phyloP scores from a whole-genome alignment of 2,888 invertebrate genomes.

The Gastrophysa polygoni region DNA sequence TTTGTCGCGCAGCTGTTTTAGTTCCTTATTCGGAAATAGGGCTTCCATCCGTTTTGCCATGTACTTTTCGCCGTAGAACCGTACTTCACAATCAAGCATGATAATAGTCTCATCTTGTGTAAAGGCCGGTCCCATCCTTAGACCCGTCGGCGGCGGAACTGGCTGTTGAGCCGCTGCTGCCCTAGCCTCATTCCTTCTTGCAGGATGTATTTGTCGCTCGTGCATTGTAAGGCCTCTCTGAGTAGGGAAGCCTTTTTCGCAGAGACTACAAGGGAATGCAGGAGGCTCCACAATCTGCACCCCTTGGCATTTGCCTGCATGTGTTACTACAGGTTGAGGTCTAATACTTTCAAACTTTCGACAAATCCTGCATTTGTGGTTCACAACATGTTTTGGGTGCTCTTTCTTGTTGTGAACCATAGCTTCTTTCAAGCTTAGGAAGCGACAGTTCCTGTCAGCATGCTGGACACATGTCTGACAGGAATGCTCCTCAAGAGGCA shows the following conservation, averaged over 20 bases:
- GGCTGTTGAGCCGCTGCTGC: background rate
- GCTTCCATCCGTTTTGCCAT: background rate
- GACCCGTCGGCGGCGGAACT: background rate
- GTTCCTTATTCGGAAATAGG: background rate
- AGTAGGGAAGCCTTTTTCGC: too few species aligned
- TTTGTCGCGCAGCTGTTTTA: background rate
- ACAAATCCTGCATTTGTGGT: too few species aligned
- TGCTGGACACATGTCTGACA: background rate
- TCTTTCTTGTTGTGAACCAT: background rate
- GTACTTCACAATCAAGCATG: constrained; percentile 9
- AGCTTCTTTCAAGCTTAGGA: background rate
- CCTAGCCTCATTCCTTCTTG: background rate
- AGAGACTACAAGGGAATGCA: too few species aligned
- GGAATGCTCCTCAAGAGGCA: background rate
- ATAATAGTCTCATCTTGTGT: background rate
- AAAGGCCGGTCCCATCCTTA: background rate
- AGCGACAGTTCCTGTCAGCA: background rate
- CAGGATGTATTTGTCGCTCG: too few species aligned
- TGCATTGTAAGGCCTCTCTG: too few species aligned
- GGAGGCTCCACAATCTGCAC: too few species aligned
- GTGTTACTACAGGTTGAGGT: too few species aligned
- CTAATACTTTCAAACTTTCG: too few species aligned
- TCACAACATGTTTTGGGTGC: background rate
- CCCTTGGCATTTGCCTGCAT: too few species aligned
- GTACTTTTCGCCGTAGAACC: background rate